Evolutionary conservation across 2,888 invertebrate species (phyloP), one percentile per base, ranked within the genome.

Genomic region (Euphydryas editha): DNA sequence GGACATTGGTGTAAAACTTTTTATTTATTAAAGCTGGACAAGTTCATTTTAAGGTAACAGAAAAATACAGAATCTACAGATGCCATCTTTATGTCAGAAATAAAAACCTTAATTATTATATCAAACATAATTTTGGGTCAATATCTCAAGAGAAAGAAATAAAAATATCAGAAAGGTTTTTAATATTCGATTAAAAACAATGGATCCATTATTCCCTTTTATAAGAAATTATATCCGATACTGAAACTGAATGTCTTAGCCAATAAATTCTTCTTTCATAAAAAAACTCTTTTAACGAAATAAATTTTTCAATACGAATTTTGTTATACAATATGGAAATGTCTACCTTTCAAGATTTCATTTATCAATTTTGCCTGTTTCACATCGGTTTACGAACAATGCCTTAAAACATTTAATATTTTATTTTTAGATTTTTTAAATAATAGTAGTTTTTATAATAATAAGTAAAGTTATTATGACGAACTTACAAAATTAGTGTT

Each of bases 361-460:
- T 51, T 51, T 51, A 51, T 51, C 51, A 51, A 51, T 24, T 51
- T 15, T n/a, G 24, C 24, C 24, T 24, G n/a, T 24, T 21, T 24
- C 51, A 51, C 24, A 15, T 51, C 51, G n/a, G 51, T 24, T 51
- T 51, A 51, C 5, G n/a, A 2, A 20, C 3, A 11, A 51, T 2
- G 5, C 42, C 2, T n/a, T n/a, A 44, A n/a, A 2, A n/a, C 11
- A n/a, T 44, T 44, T n/a, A 44, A 44, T n/a, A 44, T 44, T 44
- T 44, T 44, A 44, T n/a, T 44, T 44, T 39, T 39, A 1, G 30
- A n/a, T 42, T 15, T 15, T 42, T 42, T 5, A 42, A 42, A 15
- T 15, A 42, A 42, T n/a, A n/a, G 42, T 42, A 15, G 42, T 42
- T 1, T 8, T 3, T 37, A 10, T 15, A 42, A 15, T 11, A 11